Evolutionary conservation across 2,797 vertebrate species (phyloP).

Genomic region (Sandelia bainsii): DNA sequence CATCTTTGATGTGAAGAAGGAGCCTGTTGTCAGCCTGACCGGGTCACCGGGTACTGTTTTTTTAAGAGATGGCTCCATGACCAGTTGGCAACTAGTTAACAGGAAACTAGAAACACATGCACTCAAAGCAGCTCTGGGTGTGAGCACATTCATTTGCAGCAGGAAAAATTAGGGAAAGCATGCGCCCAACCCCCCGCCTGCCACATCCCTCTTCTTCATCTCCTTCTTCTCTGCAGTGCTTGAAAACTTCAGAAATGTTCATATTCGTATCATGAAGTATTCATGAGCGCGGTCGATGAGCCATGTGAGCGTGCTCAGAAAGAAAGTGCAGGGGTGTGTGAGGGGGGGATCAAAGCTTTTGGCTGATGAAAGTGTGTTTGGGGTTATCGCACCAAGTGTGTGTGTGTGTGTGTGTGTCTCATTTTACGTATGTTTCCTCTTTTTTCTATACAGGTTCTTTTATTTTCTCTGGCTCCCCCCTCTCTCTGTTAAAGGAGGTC

Average conservation of each 20-base stretch:
- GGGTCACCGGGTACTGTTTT: background rate
- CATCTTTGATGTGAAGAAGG: slow-evolving; percentile 1
- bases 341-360: slow-evolving; percentile 58
- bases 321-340: slow-evolving; percentile 35
- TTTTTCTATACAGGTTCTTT: slow-evolving; percentile 11
- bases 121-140: slow-evolving; percentile 5
- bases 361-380: slow-evolving; percentile 59
- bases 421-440: background rate
- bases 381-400: slow-evolving; percentile 36
- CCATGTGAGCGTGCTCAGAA: slow-evolving; percentile 42
- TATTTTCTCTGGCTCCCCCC: background rate
- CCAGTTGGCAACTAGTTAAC: slow-evolving; percentile 3
- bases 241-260: slow-evolving; percentile 61
- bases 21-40: too few relatives aligned
- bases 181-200: too few relatives aligned
- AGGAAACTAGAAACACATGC: slow-evolving; percentile 8
- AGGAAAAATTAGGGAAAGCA: background rate
- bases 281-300: slow-evolving; percentile 57
- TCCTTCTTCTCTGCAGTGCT: slow-evolving; percentile 21
- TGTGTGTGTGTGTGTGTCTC: slow-evolving; percentile 3
- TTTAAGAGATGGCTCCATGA: background rate
- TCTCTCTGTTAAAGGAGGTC: slow-evolving; percentile 38
- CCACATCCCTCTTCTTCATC: slow-evolving; percentile 14
- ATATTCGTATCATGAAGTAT: slow-evolving; percentile 67
- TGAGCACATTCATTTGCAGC: slow-evolving; percentile 17